These are phyloP conservation scores for Exephanes ischioxanthus DNA, from an alignment of 2,888 invertebrate genomes.

Conservation along the genomic window DNA sequence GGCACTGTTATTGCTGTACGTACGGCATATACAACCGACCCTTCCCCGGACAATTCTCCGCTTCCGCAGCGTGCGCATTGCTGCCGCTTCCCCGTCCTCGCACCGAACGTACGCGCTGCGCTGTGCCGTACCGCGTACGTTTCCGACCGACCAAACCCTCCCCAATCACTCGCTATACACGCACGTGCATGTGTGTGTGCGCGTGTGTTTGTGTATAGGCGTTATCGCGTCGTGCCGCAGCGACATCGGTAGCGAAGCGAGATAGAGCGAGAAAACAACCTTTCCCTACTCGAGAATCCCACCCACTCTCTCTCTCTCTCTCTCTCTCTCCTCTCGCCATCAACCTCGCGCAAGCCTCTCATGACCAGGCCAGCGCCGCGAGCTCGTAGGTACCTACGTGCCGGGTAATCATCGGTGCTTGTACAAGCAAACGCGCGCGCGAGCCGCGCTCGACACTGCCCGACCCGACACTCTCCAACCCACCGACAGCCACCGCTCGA, in stretches of 20 bases:
- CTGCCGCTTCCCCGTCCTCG: slow-evolving; percentile 29
- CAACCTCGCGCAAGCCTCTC: slow-evolving; percentile 32
- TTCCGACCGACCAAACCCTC: background rate
- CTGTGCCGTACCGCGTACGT: slow-evolving; percentile 21
- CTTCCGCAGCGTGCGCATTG: slow-evolving; percentile 43
- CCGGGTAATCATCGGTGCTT: slow-evolving; percentile 62
- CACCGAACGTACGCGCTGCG: slow-evolving; percentile 34
- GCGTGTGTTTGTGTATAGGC: background rate
- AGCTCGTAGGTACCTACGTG: slow-evolving; percentile 42
- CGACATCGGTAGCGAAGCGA: slow-evolving; percentile 35
- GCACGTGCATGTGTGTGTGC: background rate
- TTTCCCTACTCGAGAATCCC: slow-evolving; percentile 44
- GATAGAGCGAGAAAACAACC: slow-evolving; percentile 34
- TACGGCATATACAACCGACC: slow-evolving; percentile 4
- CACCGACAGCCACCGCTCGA: slow-evolving; percentile 25
- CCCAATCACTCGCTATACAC: background rate
- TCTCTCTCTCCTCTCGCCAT: slow-evolving; percentile 15
- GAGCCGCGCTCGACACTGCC: slow-evolving; percentile 52
- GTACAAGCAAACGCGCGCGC: slow-evolving; percentile 54
- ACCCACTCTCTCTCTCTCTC: slow-evolving; percentile 29
- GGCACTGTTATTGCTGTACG: background rate
- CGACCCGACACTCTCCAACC: slow-evolving; percentile 35
- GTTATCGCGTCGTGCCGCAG: slow-evolving; percentile 23
- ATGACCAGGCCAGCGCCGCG: slow-evolving; percentile 20
- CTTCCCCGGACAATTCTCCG: slow-evolving; percentile 45